These are phyloP conservation scores for Magallana ariakensis DNA, from an alignment of 1,140 invertebrate genomes.

Conservation along the genomic window DNA sequence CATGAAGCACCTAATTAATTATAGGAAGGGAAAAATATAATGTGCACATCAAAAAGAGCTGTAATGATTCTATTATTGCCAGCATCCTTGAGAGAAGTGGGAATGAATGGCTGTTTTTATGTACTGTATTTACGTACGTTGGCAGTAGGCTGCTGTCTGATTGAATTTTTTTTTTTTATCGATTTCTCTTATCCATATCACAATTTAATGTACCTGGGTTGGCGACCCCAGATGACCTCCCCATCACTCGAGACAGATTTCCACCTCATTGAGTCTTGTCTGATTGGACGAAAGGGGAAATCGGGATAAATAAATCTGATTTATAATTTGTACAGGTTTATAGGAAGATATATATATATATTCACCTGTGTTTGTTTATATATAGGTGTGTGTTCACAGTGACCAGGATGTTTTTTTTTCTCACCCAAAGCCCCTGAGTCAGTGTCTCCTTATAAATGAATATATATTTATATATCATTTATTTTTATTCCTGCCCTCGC, in stretches of 20 bases:
- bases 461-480: no score
- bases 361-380: background rate
- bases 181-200: background rate
- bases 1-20: no score
- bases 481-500: background rate
- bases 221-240: background rate
- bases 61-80: no score
- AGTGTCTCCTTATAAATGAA: no score
- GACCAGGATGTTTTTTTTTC: background rate
- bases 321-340: background rate
- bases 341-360: background rate
- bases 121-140: no score
- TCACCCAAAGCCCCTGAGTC: no score
- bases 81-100: no score
- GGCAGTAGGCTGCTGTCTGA: background rate
- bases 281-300: background rate
- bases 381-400: background rate
- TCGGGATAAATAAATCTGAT: background rate
- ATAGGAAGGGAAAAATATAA: no score
- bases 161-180: background rate
- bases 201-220: slow-evolving; percentile 11
- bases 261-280: slow-evolving; percentile 8
- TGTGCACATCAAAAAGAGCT: no score
- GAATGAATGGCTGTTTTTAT: no score
- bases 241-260: slow-evolving; percentile 2